Conservation (phyloP, 1,140 invertebrate genomes). For the Melipona quadrifasciata region DNA sequence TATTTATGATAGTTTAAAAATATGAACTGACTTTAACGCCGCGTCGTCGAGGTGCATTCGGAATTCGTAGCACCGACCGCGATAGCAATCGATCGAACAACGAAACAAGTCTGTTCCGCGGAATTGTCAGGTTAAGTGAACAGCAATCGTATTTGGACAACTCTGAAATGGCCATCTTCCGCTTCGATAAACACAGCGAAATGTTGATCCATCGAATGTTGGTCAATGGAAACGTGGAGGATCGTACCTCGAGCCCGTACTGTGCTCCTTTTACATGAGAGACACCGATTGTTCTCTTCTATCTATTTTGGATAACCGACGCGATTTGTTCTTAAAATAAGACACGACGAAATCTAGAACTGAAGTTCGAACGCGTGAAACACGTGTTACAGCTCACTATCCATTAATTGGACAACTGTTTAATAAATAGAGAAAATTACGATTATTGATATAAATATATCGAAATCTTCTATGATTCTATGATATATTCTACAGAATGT, state of each 20-base stretch:
- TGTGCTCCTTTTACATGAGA: not conserved
- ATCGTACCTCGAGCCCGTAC: not conserved
- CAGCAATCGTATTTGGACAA: not conserved
- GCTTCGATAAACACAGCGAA: not conserved
- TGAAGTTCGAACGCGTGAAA: too few relatives aligned
- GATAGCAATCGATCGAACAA: not conserved
- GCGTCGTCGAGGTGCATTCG: not conserved
- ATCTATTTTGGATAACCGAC: not conserved
- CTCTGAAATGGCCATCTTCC: not conserved
- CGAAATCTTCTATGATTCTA: too few relatives aligned
- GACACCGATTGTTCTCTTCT: not conserved
- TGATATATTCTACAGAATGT: too few relatives aligned
- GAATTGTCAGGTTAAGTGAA: not conserved
- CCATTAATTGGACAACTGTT: not conserved
- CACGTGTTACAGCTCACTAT: not conserved
- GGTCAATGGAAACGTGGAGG: not conserved
- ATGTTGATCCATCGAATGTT: not conserved
- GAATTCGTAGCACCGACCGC: not conserved
- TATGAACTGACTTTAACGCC: not conserved
- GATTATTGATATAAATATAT: not conserved
- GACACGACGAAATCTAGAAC: not conserved
- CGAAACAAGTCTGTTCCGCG: not conserved
- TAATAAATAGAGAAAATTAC: not conserved
- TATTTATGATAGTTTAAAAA: not conserved
- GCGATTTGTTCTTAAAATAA: conserved; percentile 19